Percentiles rank a stretch among this genome's conserved stretches.
phyloP scores from a whole-genome alignment of 1,140 invertebrate species.

The Idris sp. region DNA sequence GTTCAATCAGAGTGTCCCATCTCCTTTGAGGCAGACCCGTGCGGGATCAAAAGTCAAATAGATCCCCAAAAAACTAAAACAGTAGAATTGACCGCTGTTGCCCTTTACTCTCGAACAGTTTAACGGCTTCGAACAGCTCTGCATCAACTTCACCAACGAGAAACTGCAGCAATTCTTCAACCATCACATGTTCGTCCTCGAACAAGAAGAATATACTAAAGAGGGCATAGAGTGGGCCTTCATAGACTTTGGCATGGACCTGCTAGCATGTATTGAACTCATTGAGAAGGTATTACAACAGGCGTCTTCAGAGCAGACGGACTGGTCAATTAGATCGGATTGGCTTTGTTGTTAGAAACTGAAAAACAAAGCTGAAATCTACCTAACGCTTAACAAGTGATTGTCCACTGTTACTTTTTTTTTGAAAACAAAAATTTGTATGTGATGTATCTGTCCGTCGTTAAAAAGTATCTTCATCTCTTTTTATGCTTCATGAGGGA shows the following conservation, averaged over 20 bases:
- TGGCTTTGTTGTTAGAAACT: constrained; percentile 34
- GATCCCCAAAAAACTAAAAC: too few species aligned
- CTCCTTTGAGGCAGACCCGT: constrained; percentile 50
- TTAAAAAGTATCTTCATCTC: constrained; percentile 39
- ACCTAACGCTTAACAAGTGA: constrained; percentile 72
- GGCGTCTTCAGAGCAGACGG: constrained; percentile 51
- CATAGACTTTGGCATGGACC: constrained; percentile 99
- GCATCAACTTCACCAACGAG: constrained; percentile 99
- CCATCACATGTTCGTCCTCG: constrained; percentile 99
- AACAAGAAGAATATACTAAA: constrained; percentile 99
- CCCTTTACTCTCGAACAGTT: constrained; percentile 83
- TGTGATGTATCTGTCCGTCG: constrained; percentile 62
- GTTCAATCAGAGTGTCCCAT: too few species aligned
- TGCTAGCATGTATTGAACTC: constrained; percentile 98
- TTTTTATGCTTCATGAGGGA: constrained; percentile 24
- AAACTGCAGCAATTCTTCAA: constrained; percentile 99
- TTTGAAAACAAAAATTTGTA: too few species aligned
- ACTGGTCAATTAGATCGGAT: constrained; percentile 58
- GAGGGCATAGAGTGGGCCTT: constrained; percentile 99
- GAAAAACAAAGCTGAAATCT: constrained; percentile 39
- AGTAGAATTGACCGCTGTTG: constrained; percentile 67
- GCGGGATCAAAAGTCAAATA: constrained; percentile 36
- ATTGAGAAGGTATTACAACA: constrained; percentile 94
- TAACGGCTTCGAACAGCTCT: constrained; percentile 99
- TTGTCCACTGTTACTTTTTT: constrained; percentile 74